Evolutionary conservation across 2,888 invertebrate species (phyloP).

Genomic region (Adela reaumurella): DNA sequence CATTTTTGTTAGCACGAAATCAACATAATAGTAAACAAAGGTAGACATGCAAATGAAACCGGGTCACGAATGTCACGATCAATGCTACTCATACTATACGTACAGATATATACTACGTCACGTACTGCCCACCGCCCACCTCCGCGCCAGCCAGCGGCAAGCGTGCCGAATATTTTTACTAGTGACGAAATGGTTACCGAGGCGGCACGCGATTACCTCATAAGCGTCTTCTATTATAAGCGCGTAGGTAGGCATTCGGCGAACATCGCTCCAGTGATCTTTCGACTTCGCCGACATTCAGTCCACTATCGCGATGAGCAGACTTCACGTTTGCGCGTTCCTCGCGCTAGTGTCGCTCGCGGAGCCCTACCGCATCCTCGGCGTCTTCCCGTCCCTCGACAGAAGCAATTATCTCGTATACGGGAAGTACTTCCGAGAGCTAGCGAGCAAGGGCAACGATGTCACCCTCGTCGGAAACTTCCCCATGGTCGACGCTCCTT

Average conservation of each 20-base stretch:
- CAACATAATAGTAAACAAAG: too few relatives aligned
- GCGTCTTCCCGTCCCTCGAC: conserved; percentile 50
- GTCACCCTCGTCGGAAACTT: conserved; percentile 54
- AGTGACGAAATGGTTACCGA: conserved; percentile 34
- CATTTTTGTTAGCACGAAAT: too few relatives aligned
- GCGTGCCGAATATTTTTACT: conserved; percentile 31
- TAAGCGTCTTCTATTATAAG: conserved; percentile 45
- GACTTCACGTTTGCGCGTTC: conserved; percentile 2
- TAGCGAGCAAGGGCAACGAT: conserved; percentile 49
- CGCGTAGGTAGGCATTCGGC: conserved; percentile 34
- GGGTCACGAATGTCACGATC: conserved; percentile 45
- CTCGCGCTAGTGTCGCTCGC: conserved; percentile 23
- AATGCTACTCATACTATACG: conserved; percentile 18
- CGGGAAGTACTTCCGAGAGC: conserved; percentile 43
- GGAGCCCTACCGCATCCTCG: conserved; percentile 46
- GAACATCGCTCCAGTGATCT: conserved; percentile 32
- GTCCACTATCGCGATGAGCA: conserved; percentile 18
- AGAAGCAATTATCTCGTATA: conserved; percentile 51
- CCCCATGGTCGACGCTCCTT: conserved; percentile 37
- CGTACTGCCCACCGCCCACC: too few relatives aligned
- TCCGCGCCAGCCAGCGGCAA: too few relatives aligned
- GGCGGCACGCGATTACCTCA: conserved; percentile 45
- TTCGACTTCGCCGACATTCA: conserved; percentile 28
- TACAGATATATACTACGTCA: not conserved
- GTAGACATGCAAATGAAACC: conserved; percentile 15